Evolutionary conservation across 2,797 vertebrate species (phyloP).

Genomic region (Alfaro cultratus): DNA sequence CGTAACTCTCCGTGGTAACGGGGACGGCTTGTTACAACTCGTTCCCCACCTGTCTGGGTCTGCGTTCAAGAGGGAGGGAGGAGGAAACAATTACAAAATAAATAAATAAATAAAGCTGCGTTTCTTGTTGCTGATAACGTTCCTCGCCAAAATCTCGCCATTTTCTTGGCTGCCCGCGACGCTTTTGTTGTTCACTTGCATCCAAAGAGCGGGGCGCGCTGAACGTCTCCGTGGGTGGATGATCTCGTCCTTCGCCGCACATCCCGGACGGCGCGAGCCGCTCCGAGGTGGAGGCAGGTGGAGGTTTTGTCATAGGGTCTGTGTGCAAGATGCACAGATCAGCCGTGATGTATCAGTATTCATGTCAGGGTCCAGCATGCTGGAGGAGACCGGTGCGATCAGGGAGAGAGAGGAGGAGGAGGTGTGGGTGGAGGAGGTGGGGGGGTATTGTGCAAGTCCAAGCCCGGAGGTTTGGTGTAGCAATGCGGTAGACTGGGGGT

Average conservation of each 20-base stretch:
- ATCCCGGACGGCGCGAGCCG: constrained; percentile 1
- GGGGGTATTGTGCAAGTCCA: constrained; percentile 16
- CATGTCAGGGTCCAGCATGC: constrained; percentile 27
- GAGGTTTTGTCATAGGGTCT: neutral
- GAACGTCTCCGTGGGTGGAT: neutral
- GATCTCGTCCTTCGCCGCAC: neutral
- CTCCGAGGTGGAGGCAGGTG: neutral
- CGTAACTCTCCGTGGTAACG: constrained; percentile 14
- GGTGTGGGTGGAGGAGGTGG: constrained; percentile 3
- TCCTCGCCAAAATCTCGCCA: constrained; percentile 9
- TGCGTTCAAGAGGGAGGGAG: neutral
- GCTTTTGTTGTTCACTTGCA: constrained; percentile 7
- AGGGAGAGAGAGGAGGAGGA: neutral
- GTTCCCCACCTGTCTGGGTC: constrained; percentile 9
- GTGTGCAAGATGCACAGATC: neutral
- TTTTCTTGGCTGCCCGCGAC: constrained; percentile 11
- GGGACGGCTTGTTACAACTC: constrained; percentile 15
- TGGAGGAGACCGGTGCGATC: constrained; percentile 12
- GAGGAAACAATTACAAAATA: neutral
- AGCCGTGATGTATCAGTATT: constrained; percentile 33
- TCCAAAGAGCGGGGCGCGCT: neutral
- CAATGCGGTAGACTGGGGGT: constrained; percentile 63
- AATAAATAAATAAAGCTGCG: neutral
- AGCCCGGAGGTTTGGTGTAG: constrained; percentile 44
- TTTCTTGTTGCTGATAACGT: neutral